A percentile compares a stretch with the other conserved stretches of the same genome.
phyloP scores from a whole-genome alignment of 2,888 invertebrate species.

The Lissocephala sabroskyi region DNA sequence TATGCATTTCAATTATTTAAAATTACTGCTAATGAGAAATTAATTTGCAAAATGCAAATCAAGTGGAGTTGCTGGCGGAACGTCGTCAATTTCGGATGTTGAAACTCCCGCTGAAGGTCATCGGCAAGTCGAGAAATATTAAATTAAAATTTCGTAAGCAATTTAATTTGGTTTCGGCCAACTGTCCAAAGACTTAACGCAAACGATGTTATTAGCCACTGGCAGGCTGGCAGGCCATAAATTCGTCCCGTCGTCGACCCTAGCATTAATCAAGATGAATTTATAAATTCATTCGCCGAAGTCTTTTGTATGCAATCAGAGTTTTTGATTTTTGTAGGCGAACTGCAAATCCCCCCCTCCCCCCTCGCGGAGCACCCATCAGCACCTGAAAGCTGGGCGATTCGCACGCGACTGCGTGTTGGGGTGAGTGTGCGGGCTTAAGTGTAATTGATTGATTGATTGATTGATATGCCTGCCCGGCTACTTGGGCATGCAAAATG shows the following conservation, averaged over 20 bases:
- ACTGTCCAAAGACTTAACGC: too few relatives aligned
- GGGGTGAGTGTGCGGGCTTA: not conserved
- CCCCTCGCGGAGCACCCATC: not conserved
- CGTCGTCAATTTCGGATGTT: too few relatives aligned
- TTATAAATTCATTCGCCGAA: not conserved
- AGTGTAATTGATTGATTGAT: conserved; percentile 23
- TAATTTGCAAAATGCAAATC: conserved; percentile 49
- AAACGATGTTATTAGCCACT: too few relatives aligned
- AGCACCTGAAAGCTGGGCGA: conserved; percentile 1
- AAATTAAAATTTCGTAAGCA: too few relatives aligned
- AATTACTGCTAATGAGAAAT: conserved; percentile 54
- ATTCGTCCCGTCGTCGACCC: conserved; percentile 35
- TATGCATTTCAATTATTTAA: conserved; percentile 48
- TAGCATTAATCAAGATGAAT: conserved; percentile 41
- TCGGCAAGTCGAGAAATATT: too few relatives aligned
- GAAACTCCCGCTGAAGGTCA: too few relatives aligned
- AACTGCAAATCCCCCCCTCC: conserved; percentile 26
- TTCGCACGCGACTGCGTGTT: not conserved
- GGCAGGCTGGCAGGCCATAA: conserved; percentile 17
- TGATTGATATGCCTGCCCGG: conserved; percentile 2
- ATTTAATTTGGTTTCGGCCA: too few relatives aligned
- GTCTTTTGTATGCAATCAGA: conserved; percentile 26
- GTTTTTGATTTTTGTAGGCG: conserved; percentile 33
- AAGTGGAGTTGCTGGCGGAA: conserved; percentile 4
- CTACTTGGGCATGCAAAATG: not conserved